Base-by-base conservation (phyloP, 2,113 vertebrate genomes). In the Pogona vitticeps region DNA sequence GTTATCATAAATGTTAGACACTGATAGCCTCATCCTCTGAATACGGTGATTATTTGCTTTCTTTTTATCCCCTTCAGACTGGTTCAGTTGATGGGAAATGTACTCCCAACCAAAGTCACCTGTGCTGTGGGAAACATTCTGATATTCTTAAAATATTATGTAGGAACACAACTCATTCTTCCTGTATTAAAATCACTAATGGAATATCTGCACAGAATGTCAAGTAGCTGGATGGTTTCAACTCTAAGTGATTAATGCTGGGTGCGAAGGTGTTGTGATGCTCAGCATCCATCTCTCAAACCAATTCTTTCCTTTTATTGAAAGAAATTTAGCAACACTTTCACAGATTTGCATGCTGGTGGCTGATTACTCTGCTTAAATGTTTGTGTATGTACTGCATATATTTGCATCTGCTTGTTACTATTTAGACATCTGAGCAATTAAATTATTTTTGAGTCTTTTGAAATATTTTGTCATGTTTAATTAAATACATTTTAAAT, bases 321-420 rank as follows among this genome's bases (percentile, higher is more conserved):
- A 36, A 65, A 38, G 67, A 46, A 63, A 81, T 81, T 63, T 75
- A 81, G 70, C 70, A 46, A n/a, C 78, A 38, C 40, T 28, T 81
- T 81, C 73, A 73, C 40, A 52, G 58, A 75, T 86, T 86, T 86
- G 70, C 78, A 84, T 84, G 31, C 59, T 76, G 40, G 9, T 36
- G 38, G 70, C 68, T 73, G 70, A 80, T 81, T 75, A 52, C 40
- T 86, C 65, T 38, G 65, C 13, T 81, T 75, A 81, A 81, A 40
- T 75, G 31, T 81, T 75, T 86, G 76, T 65, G 68, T 65, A 36
- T 75, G 23, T 63, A 31, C 40, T 73, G 6, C 58, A 23, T 52
- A 65, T 28, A 20, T 86, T 81, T 81, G 70, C 58, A 59, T 71
- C 46, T 79, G 52, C 36, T 79, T 79, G 76, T 61, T 42, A 1